These are phyloP conservation scores for Styela plicata DNA, from an alignment of 23 tunicate species.

Conservation along the genomic window DNA sequence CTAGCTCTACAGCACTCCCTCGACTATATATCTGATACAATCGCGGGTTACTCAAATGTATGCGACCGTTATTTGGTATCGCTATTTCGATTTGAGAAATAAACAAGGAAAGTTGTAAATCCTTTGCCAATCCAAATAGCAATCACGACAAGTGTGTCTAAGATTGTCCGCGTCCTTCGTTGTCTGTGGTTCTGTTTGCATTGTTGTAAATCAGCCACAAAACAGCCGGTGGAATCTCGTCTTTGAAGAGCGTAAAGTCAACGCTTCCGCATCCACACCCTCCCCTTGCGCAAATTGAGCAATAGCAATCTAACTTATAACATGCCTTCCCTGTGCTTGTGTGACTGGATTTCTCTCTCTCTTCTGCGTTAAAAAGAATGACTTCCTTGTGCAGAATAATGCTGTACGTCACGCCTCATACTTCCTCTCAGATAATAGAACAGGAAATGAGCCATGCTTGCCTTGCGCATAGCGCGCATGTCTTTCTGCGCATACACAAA, in stretches of 20 bases:
- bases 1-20: too few species aligned
- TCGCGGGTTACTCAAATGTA: too few species aligned
- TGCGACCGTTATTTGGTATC: too few species aligned
- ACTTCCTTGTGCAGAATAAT: conserved; percentile 34
- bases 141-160: too few species aligned
- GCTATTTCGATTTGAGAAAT: too few species aligned
- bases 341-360: neutral
- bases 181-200: too few species aligned
- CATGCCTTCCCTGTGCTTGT: too few species aligned
- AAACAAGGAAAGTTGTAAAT: neutral
- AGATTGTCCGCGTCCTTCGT: too few species aligned
- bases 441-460: conserved; percentile 33
- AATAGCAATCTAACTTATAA: neutral
- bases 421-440: conserved; percentile 30
- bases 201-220: too few species aligned
- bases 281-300: neutral
- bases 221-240: too few species aligned
- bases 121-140: neutral
- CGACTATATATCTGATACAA: too few species aligned
- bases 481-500: conserved; percentile 1
- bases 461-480: neutral
- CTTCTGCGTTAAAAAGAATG: neutral
- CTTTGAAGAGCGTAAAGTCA: too few species aligned
- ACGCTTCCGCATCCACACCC: neutral
- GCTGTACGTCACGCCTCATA: conserved; percentile 18